Evolutionary conservation across 2,113 vertebrate species (phyloP).

Genomic region (Podarcis raffonei): DNA sequence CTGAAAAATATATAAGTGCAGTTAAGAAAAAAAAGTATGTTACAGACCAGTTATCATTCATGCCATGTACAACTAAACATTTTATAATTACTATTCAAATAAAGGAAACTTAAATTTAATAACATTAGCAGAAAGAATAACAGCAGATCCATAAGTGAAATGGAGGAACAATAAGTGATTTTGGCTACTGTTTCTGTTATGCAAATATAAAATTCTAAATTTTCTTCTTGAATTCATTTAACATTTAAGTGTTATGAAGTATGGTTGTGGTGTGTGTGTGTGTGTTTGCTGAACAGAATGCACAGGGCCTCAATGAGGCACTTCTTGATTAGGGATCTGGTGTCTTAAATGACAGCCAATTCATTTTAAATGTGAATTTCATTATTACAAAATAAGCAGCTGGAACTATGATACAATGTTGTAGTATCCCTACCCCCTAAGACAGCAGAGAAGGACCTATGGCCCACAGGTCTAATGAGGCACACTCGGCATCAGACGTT

Average conservation of each 20-base stretch:
- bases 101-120: not conserved
- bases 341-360: too few relatives aligned
- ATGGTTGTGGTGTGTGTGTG: not conserved
- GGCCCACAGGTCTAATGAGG: too few relatives aligned
- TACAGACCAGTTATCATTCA: accelerated
- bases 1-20: accelerated
- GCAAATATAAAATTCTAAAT: not conserved
- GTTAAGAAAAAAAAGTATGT: not conserved
- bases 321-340: too few relatives aligned
- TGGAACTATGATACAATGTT: too few relatives aligned
- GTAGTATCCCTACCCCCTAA: too few relatives aligned
- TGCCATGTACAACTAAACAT: accelerated
- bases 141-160: not conserved
- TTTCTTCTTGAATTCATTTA: not conserved
- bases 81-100: accelerated
- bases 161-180: accelerated
- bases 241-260: not conserved
- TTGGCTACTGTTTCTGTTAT: not conserved
- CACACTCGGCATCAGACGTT: too few relatives aligned
- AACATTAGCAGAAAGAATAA: not conserved
- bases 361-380: too few relatives aligned
- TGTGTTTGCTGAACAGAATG: not conserved
- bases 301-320: not conserved
- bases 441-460: too few relatives aligned
- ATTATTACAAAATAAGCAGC: too few relatives aligned